phyloP scores from a whole-genome alignment of 2,888 invertebrate genomes.

The Drosophila incognita region DNA sequence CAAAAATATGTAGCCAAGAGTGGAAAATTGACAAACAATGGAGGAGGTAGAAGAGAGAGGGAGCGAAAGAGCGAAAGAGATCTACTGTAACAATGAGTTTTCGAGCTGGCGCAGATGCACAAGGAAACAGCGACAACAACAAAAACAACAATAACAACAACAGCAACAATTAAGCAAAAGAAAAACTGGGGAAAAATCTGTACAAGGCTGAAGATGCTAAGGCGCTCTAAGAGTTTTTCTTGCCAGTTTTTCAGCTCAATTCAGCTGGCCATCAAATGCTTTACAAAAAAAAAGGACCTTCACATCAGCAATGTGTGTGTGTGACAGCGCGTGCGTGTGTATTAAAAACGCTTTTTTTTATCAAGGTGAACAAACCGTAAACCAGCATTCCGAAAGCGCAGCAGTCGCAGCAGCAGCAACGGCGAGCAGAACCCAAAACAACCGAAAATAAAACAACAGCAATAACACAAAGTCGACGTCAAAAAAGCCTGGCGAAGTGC shows the following conservation, averaged over 20 bases:
- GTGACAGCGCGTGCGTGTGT: conserved; percentile 55
- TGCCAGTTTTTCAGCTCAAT: conserved; percentile 31
- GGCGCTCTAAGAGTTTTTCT: conserved; percentile 48
- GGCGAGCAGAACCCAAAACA: conserved; percentile 20
- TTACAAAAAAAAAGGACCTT: conserved; percentile 67
- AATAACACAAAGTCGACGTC: conserved; percentile 22
- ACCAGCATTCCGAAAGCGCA: conserved; percentile 50
- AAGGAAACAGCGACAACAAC: conserved; percentile 37
- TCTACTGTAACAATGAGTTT: conserved; percentile 55
- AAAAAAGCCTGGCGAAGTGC: conserved; percentile 46
- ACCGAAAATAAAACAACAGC: conserved; percentile 21
- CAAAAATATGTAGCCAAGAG: conserved; percentile 61
- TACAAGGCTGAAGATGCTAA: conserved; percentile 67
- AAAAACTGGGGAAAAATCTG: conserved; percentile 67
- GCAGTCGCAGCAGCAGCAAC: conserved; percentile 13
- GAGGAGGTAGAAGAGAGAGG: conserved; percentile 18
- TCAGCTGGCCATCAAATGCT: conserved; percentile 61
- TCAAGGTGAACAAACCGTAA: conserved; percentile 80
- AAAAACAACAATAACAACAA: conserved; percentile 2
- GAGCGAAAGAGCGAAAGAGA: conserved; percentile 24
- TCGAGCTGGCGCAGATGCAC: conserved; percentile 66
- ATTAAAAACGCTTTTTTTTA: conserved; percentile 60
- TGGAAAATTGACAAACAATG: conserved; percentile 75
- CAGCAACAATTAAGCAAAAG: conserved; percentile 47
- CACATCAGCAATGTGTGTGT: conserved; percentile 47